Evolutionary conservation across 2,797 vertebrate genomes (phyloP), one percentile per base, ranked within the genome.

Genomic region (Cebuella pygmaea): DNA sequence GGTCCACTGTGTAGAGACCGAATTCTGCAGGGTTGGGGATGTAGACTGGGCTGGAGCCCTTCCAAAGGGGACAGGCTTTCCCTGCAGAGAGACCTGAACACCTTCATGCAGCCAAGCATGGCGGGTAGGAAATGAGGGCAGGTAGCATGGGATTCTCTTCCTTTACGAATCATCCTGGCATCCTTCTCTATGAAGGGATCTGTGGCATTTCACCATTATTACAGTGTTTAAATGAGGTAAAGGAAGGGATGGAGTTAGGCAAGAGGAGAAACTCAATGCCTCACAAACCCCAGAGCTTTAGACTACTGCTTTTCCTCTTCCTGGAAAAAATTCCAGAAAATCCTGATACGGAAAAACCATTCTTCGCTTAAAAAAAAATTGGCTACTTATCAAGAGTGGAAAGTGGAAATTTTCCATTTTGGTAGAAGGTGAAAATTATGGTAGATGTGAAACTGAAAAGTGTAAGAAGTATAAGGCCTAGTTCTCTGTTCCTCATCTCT

Each of bases 221-320:
- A 84, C 3, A 61, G 82, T 88, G 75, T 59, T 81, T 94, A 96
- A 90, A 75, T 11, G 44, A 84, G 30, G n/a, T 36, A 82, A 88
- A 90, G 83, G 90, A 88, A 92, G 20, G 27, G 84, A 52, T 1
- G 3, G 72, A 46, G 20, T 46, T 85, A 75, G 87, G 80, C 75
- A 84, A 88, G 36, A 97, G 89, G 96, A 97, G 96, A 90, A 52
- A 76, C 41, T 46, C 88, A 97, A 88, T 80, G 55, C 57, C 57
- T 95, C 41, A 22, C 2, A 91, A 89, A 39, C 2, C 48, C 44
- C 64, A 74, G 50, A 72, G 50, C 50, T 92, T 92, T 61, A 79
- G 57, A 95, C 79, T 14, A 55, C 27, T 50, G 44, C 26, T 88
- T 95, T 97, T 93, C 91, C 79, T 80, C 91, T 94, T 94, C 72